Conservation (phyloP, 2,113 vertebrate species). For the Xenus cinereus region DNA sequence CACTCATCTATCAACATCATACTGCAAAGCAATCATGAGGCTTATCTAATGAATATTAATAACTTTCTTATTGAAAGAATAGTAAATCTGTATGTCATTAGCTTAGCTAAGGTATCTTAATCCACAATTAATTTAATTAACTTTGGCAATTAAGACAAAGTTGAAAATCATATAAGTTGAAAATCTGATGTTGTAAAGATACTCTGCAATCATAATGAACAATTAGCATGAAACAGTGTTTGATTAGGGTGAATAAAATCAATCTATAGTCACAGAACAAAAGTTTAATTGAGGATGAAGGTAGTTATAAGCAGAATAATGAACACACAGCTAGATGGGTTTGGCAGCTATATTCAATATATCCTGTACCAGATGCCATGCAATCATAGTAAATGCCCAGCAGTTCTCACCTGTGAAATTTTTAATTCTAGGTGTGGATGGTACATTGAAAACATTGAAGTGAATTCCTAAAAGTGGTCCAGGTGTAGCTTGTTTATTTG, state of each 20-base stretch:
- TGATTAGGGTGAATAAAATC: conserved; percentile 44
- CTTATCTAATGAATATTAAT: conserved; percentile 45
- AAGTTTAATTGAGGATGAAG: conserved; percentile 3
- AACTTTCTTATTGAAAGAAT: conserved; percentile 4
- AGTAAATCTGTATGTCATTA: background rate
- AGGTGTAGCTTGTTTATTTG: background rate
- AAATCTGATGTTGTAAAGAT: conserved; percentile 4
- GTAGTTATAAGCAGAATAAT: background rate
- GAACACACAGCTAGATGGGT: background rate
- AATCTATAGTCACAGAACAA: background rate
- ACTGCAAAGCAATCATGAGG: background rate
- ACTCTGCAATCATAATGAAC: background rate
- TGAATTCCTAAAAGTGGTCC: background rate
- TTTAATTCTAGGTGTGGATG: background rate
- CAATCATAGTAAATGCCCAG: background rate
- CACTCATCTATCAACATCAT: background rate
- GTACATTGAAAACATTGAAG: background rate
- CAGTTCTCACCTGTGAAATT: background rate
- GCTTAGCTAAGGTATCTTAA: conserved; percentile 31
- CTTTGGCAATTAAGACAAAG: conserved; percentile 28
- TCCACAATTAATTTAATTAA: conserved; percentile 58
- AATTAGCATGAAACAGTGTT: background rate
- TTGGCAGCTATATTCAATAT: background rate
- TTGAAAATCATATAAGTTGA: conserved; percentile 18
- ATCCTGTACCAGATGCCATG: background rate